Conservation (phyloP, 2,797 vertebrate species). For the Hemitrygon akajei region DNA sequence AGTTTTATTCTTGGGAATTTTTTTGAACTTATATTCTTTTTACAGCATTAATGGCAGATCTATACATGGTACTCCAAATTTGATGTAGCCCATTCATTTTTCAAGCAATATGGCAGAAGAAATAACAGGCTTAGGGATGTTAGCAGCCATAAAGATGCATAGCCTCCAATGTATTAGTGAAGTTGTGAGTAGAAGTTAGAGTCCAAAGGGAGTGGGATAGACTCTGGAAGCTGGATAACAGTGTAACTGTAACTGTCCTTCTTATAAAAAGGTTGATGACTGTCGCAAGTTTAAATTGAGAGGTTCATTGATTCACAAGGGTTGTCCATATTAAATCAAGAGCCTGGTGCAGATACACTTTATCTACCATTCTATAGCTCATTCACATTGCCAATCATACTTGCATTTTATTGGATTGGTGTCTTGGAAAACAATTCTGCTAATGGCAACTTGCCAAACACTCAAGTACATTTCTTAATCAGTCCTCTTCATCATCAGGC, state of each 20-base stretch:
- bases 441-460: neutral
- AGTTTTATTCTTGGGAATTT: neutral
- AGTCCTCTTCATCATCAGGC: neutral
- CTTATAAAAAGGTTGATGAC: too few relatives aligned
- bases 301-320: too few relatives aligned
- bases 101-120: neutral
- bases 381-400: neutral
- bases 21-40: neutral
- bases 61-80: neutral
- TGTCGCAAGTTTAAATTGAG: too few relatives aligned
- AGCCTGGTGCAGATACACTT: too few relatives aligned
- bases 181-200: neutral
- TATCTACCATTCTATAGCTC: neutral
- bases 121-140: too few relatives aligned
- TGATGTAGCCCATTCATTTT: neutral
- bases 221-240: neutral
- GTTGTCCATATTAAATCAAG: too few relatives aligned
- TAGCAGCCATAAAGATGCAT: neutral
- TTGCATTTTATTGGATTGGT: neutral
- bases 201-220: neutral
- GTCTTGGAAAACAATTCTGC: neutral
- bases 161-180: neutral
- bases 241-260: neutral
- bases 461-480: neutral
- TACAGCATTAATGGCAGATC: neutral